A percentile compares a stretch with the other conserved stretches of the same genome.
Conservation (phyloP, 2,888 invertebrate genomes). For the Xestia c-nigrum region DNA sequence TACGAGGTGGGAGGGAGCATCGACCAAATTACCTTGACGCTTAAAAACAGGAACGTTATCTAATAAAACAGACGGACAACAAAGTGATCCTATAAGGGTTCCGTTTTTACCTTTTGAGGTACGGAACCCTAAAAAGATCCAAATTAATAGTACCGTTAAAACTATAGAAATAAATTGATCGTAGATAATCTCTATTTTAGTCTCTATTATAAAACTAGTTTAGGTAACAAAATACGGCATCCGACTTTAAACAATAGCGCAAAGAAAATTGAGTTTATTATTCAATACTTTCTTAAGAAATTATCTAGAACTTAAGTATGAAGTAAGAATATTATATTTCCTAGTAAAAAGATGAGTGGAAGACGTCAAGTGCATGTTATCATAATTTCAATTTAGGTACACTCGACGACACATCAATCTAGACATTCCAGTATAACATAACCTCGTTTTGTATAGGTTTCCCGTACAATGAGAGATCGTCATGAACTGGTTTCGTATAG, state of each 20-base stretch:
- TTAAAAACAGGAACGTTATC: neutral
- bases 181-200: neutral
- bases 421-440: too few relatives aligned
- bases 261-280: neutral
- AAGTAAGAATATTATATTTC: slow-evolving; percentile 4
- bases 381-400: slow-evolving; percentile 16
- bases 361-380: slow-evolving; percentile 16
- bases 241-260: neutral
- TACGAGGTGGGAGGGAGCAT: too few relatives aligned
- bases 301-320: neutral
- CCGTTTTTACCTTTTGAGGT: too few relatives aligned
- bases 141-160: neutral
- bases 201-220: neutral
- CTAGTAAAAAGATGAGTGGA: neutral
- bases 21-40: neutral
- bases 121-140: too few relatives aligned
- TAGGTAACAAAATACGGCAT: neutral
- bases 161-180: neutral
- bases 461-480: too few relatives aligned
- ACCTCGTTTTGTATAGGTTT: too few relatives aligned
- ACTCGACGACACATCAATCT: too few relatives aligned
- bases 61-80: too few relatives aligned
- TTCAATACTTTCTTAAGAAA: neutral
- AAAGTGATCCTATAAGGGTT: too few relatives aligned
- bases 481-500: too few relatives aligned